Conservation (phyloP, 2,888 invertebrate species). For the Lithodes maja region DNA sequence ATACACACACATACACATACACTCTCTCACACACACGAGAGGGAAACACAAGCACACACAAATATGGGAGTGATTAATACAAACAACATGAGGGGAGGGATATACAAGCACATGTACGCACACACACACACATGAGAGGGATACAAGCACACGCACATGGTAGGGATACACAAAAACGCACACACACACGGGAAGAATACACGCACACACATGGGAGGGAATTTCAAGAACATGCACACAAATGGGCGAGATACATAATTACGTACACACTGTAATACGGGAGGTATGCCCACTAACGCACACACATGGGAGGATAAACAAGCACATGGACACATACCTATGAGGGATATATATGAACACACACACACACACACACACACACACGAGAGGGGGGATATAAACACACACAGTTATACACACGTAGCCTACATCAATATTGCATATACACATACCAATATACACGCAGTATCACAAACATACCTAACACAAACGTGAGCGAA, state of each 20-base stretch:
- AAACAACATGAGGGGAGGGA: background rate
- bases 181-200: background rate
- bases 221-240: too few relatives aligned
- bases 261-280: too few relatives aligned
- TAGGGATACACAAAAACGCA: background rate
- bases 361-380: slow-evolving; percentile 1
- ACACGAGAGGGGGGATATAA: background rate
- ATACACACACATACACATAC: too few relatives aligned
- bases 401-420: too few relatives aligned
- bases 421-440: too few relatives aligned
- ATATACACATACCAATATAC: too few relatives aligned
- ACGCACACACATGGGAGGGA: background rate
- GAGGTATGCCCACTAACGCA: background rate
- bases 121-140: background rate
- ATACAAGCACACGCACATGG: background rate
- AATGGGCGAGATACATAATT: too few relatives aligned
- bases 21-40: too few relatives aligned
- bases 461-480: too few relatives aligned
- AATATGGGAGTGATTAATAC: too few relatives aligned
- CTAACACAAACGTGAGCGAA: too few relatives aligned
- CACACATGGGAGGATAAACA: background rate
- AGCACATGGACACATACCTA: background rate
- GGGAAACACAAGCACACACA: too few relatives aligned
- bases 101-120: background rate
- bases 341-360: background rate